Base-by-base conservation (phyloP, 2,797 vertebrate species). In the Aselliscus stoliczkanus region DNA sequence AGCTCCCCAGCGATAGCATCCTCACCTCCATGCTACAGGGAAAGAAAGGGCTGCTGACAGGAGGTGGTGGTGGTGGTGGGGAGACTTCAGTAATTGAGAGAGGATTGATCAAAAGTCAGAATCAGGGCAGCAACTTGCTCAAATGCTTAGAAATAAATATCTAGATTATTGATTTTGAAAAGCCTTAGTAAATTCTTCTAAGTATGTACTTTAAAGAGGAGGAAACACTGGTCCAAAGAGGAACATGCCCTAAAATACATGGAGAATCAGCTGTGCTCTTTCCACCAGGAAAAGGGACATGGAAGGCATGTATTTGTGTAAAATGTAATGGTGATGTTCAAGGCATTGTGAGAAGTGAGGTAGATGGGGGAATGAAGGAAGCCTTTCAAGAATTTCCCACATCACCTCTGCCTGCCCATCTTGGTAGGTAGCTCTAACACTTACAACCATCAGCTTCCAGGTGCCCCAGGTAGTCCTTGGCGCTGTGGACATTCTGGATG, bases 361-460 rank as follows among this genome's bases (percentile, higher is more conserved):
- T 86, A 39, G 37, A 72, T 56, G 54, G 14, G 17, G 17, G 7
- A 69, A 50, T 27, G 44, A 95, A 93, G 39, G 69, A 21, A 90
- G 12, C 12, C 12, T 52, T 94, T 90, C 13, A 67, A 69, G 56
- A 86, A 64, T 89, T 86, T 37, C 64, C 29, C 58, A 29, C 27
- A 20, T 82, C 29, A 73, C 50, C 60, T 80, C 29, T 88, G 47
- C 47, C 73, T 85, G 62, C 25, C 34, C 44, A 73, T 81, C 50
- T 44, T 42, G 47, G 39, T 58, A 56, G 10, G 37, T 31, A 42
- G 27, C 39, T 73, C 29, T 69, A 42, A 95, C 44, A 99, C 99
- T 98, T 98, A 99, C 99, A 99, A 95, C 99, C 99, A 56, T 99
- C 98, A 1, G 99, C 99, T 54, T 98, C 98, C 39, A 99, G 99